These are phyloP conservation scores for Harlomillsia oculata DNA, from an alignment of 1,140 invertebrate species.

Conservation along the genomic window DNA sequence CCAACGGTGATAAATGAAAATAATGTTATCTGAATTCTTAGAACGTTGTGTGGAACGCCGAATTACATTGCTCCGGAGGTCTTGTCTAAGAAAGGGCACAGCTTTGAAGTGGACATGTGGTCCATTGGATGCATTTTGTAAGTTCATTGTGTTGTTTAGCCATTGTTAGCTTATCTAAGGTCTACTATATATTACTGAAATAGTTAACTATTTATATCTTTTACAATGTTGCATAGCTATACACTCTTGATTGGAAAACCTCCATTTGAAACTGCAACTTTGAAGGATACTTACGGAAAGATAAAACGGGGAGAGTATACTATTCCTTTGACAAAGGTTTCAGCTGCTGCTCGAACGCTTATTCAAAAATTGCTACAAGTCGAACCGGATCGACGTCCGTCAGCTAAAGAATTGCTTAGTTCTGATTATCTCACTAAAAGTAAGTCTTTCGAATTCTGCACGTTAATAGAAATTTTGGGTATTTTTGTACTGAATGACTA, in stretches of 20 bases:
- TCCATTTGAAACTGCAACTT: constrained; percentile 55
- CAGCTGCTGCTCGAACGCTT: constrained; percentile 43
- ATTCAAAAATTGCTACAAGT: constrained; percentile 49
- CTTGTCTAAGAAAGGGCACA: constrained; percentile 53
- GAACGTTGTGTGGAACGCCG: constrained; percentile 52
- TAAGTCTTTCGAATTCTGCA: too few relatives aligned
- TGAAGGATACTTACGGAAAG: constrained; percentile 53
- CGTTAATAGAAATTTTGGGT: background rate
- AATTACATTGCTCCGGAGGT: constrained; percentile 62
- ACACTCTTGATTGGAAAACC: constrained; percentile 55
- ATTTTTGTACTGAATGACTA: background rate
- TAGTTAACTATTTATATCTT: background rate
- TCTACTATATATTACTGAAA: background rate
- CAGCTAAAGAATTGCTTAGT: constrained; percentile 46
- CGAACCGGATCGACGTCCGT: constrained; percentile 50
- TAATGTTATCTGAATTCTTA: constrained; percentile 6
- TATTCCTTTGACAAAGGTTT: constrained; percentile 45
- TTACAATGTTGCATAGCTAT: constrained; percentile 47
- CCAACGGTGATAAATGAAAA: background rate
- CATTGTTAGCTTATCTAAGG: too few relatives aligned
- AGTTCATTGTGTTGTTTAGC: too few relatives aligned
- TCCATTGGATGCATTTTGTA: constrained; percentile 53
- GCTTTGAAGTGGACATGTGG: constrained; percentile 57
- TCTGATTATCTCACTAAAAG: constrained; percentile 50
- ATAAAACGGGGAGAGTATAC: constrained; percentile 55